phyloP scores from a whole-genome alignment of 2,888 invertebrate species.

The Molorchus minor region DNA sequence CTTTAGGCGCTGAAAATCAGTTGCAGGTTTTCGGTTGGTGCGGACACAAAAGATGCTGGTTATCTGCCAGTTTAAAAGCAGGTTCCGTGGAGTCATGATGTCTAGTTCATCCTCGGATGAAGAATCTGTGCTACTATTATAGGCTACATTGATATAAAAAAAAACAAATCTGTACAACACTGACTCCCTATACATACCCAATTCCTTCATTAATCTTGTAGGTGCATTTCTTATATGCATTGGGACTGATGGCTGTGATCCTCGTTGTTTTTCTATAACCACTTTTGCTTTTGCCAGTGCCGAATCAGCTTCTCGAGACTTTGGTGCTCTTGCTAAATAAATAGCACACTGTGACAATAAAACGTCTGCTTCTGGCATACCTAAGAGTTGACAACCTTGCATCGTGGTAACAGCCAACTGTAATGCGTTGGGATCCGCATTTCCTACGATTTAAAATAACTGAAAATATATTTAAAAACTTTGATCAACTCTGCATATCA shows the following conservation, averaged over 20 bases:
- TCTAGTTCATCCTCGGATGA: no score
- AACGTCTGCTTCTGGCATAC: conserved; percentile 85
- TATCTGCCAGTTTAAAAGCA: no score
- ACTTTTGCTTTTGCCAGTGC: conserved; percentile 68
- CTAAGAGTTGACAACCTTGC: conserved; percentile 81
- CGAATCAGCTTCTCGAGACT: conserved; percentile 70
- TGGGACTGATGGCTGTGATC: conserved; percentile 78
- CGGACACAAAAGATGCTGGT: no score
- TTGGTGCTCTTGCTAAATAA: conserved; percentile 77
- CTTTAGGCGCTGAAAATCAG: no score
- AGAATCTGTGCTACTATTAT: no score
- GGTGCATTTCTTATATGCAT: conserved; percentile 84
- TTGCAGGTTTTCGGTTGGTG: no score
- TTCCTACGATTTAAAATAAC: conserved; percentile 62
- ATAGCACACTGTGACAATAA: conserved; percentile 80
- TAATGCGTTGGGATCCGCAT: conserved; percentile 73
- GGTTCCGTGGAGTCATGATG: no score
- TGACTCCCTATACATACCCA: conserved; percentile 66
- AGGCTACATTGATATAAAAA: no score
- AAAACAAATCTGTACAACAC: no score
- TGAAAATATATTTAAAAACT: neutral
- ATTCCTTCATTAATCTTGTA: conserved; percentile 77
- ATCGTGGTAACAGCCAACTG: conserved; percentile 77
- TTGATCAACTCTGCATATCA: no score
- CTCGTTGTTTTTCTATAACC: conserved; percentile 69